Conservation (phyloP, 1,140 invertebrate species). For the Aphaenogaster ashmeadi region DNA sequence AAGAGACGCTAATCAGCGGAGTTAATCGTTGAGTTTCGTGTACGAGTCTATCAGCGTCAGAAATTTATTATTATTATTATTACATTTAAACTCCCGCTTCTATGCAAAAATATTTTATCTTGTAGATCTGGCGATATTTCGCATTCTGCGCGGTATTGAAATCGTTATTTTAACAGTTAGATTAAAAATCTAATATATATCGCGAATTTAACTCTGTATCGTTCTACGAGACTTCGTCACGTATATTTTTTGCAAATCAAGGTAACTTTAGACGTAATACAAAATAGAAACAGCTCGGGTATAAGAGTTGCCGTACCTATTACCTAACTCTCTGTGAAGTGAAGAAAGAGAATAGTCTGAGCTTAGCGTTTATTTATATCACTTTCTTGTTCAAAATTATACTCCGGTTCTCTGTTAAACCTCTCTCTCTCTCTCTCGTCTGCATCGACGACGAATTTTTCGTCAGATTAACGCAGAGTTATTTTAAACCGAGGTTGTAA, state of each 20-base stretch:
- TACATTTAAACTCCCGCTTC: not conserved
- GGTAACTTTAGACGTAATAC: not conserved
- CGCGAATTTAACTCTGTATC: not conserved
- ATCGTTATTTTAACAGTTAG: not conserved
- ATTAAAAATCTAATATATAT: conserved; percentile 7
- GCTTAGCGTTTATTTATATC: not conserved
- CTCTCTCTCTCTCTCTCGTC: no score
- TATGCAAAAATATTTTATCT: not conserved
- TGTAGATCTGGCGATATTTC: not conserved
- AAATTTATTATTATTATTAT: not conserved
- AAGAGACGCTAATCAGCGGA: conserved; percentile 1
- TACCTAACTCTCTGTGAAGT: not conserved
- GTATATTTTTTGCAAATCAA: not conserved
- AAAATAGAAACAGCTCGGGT: not conserved
- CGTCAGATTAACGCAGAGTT: not conserved
- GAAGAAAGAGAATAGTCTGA: not conserved
- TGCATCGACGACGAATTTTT: not conserved
- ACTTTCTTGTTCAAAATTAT: not conserved
- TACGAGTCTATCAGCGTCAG: not conserved
- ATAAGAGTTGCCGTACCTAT: not conserved
- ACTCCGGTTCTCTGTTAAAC: not conserved
- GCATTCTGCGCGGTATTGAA: not conserved
- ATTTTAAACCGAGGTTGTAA: conserved; percentile 2
- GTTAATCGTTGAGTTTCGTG: not conserved
- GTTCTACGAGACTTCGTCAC: not conserved